phyloP scores from a whole-genome alignment of 1,140 invertebrate species.

The Drosophila kurseongensis region DNA sequence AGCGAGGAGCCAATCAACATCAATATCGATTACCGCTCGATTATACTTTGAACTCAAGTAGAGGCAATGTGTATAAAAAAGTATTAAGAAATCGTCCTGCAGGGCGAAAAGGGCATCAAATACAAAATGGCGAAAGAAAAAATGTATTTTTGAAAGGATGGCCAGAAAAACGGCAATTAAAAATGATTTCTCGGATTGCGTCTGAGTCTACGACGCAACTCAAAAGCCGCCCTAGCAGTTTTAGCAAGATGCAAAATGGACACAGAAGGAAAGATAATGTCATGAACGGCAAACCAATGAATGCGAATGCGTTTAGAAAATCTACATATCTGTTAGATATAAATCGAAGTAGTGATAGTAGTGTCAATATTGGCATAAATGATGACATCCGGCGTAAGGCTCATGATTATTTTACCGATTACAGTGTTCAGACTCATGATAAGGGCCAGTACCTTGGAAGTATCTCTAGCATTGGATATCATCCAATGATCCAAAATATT shows the following conservation, averaged over 20 bases:
- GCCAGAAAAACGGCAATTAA: conserved; percentile 19
- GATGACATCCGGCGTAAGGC: conserved; percentile 40
- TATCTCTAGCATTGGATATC: background rate
- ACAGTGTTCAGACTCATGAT: conserved; percentile 27
- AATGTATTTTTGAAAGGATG: conserved; percentile 13
- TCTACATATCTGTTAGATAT: conserved; percentile 82
- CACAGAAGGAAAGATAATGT: conserved; percentile 15
- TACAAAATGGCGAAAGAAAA: conserved; percentile 6
- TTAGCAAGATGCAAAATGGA: conserved; percentile 16
- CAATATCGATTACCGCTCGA: conserved; percentile 9
- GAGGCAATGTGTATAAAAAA: conserved; percentile 4
- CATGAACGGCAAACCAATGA: conserved; percentile 27
- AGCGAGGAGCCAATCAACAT: conserved; percentile 7
- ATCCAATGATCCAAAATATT: conserved; percentile 2
- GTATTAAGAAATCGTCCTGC: conserved; percentile 17
- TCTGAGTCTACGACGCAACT: conserved; percentile 2
- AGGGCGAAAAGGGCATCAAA: background rate
- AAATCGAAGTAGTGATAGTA: conserved; percentile 71
- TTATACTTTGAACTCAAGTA: conserved; percentile 25
- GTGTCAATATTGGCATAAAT: conserved; percentile 33
- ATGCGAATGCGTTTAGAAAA: conserved; percentile 62
- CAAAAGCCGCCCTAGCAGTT: background rate
- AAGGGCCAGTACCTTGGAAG: conserved; percentile 17
- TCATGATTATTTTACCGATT: conserved; percentile 67
- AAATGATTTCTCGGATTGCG: conserved; percentile 8